Conservation (phyloP, 2,888 invertebrate species). For the Timema cristinae region DNA sequence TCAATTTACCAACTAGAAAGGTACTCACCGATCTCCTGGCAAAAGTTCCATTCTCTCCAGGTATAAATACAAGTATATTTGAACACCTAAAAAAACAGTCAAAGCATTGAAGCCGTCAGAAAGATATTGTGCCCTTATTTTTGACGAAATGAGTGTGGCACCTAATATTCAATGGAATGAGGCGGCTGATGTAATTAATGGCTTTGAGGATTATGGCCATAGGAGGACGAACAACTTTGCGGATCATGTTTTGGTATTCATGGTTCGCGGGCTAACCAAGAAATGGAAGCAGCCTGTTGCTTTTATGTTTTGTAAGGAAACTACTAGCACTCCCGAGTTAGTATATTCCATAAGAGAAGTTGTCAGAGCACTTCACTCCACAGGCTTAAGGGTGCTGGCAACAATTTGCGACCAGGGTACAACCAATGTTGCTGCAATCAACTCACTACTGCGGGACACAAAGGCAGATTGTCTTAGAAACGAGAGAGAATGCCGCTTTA, state of each 20-base stretch:
- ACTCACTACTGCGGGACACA: not conserved
- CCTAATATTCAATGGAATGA: too few species aligned
- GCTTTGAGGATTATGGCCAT: not conserved
- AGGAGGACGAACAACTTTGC: not conserved
- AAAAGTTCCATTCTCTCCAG: too few species aligned
- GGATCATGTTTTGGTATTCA: slow-evolving; percentile 1
- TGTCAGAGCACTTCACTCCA: not conserved
- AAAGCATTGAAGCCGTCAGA: too few species aligned
- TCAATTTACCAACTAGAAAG: too few species aligned
- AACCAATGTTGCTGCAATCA: not conserved
- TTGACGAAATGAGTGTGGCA: too few species aligned
- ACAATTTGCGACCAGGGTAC: slow-evolving; percentile 1
- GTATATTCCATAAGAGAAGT: not conserved
- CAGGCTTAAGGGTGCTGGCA: not conserved
- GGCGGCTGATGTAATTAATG: too few species aligned
- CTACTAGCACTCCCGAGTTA: not conserved
- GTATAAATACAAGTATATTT: too few species aligned
- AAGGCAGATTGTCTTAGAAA: not conserved
- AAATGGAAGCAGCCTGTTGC: slow-evolving; percentile 4
- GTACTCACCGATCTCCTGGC: too few species aligned
- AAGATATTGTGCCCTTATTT: too few species aligned
- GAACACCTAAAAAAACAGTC: too few species aligned
- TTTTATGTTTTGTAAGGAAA: not conserved
- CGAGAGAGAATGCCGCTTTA: not conserved
- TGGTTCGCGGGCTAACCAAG: not conserved